Base-by-base conservation (phyloP, 2,888 invertebrate species). In the Palloptera scutellata region DNA sequence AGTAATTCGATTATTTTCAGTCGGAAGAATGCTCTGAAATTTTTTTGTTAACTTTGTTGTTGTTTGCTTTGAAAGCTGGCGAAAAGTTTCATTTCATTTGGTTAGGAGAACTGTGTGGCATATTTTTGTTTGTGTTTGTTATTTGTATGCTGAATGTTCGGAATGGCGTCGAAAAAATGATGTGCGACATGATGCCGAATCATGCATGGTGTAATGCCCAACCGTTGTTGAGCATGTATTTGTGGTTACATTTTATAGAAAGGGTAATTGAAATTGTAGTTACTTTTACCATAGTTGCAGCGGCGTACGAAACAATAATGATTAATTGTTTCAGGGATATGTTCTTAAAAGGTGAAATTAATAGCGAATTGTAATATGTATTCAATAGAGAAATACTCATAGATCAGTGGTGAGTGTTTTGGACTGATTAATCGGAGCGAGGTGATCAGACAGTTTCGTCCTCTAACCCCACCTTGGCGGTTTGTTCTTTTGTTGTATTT, bases 1-100 rank as follows among this genome's bases (percentile, higher is more conserved):
- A 83, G 81, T 85, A 85, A 85, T 85, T 85, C 83, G 84, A 85
- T 85, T 85, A 85, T 81, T 84, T 81, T 79, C 84, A 82, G 83
- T 84, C 81, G 79, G 81, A 79, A 80, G 80, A 75, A 74, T 67
- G 67, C 68, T 68, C 69, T 64, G 67, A 61, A 43, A 63, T 63
- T 59, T 45, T 48, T 30, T 30, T 52, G 17, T 52, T 40, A 45
- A 45, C 58, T 42, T 17, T 59, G 15, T 20, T 59, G 45, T 20
- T 64, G 64, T n/a, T 3, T 53, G 53, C 17, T 53, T 41, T 13
- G 59, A 40, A 58, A 62, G 66, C 20, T 62, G 59, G 53, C n/a
- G 55, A 48, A 55, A 51, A 48, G 48, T 48, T 48, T 13, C 48
- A 48, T 15, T 48, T 15, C 48, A 13, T 48, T 4, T 48, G 15